Evolutionary conservation across 2,113 vertebrate species (phyloP), one percentile per base, ranked within the genome.

Genomic region (Clarias batrachus): DNA sequence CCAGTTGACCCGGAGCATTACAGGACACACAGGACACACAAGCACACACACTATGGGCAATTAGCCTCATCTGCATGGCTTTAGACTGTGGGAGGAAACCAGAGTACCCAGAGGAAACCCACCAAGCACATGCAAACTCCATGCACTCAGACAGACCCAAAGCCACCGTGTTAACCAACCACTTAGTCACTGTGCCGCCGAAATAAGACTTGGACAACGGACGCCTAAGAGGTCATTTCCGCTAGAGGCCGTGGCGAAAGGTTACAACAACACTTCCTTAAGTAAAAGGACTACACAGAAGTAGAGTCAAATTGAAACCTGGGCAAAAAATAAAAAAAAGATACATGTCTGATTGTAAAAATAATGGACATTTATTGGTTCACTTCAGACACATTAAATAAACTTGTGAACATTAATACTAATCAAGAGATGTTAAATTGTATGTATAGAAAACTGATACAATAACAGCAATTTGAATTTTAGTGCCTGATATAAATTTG

Each of bases 321-420:
- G 27, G 7, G 0, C 1, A n/a, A 41, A 37, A 73, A 37, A 76
- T 1, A 37, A 30, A 41, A 62, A n/a, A 56, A 79, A 14, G 5
- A 68, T 48, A 16, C 60, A 19, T 27, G 27, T 60, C 56, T 23
- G 66, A 33, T 52, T 78, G 73, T 59, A 81, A 86, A 37, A 86
- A 25, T 73, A 73, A 57, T 73, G 4, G 37, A 74, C 57, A 60
- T 74, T 82, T 86, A 82, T 81, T 86, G 14, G 62, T 48, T 80
- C 27, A 23, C n/a, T 59, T 23, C 48, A 56, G 62, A 17, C 23
- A 80, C 30, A 57, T 86, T 81, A 86, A 71, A 86, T 63, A 86
- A 27, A 62, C 11, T 27, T 33, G 30, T 54, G 54, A 86, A 82
- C 25, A 86, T 63, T 62, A 82, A 63, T 9, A 52, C 25, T 73